Evolutionary conservation across 2,888 invertebrate species (phyloP).

Genomic region (Drosophila falleni): DNA sequence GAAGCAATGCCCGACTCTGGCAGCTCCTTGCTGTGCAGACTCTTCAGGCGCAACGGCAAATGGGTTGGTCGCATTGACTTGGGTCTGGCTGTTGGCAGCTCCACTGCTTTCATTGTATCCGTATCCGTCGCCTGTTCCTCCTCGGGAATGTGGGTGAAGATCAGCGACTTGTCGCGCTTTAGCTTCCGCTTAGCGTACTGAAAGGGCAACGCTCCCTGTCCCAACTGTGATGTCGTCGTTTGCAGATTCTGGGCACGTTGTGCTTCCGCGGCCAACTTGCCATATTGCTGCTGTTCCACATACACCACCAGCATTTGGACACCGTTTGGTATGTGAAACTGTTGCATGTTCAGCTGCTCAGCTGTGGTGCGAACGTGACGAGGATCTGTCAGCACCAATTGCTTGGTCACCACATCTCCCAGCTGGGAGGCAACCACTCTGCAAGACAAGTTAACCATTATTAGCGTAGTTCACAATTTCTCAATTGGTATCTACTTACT

Average conservation of each 20-base stretch:
- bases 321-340: conserved; percentile 92
- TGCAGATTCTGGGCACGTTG: conserved; percentile 85
- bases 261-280: conserved; percentile 86
- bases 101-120: conserved; percentile 9
- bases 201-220: conserved; percentile 76
- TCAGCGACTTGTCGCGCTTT: conserved; percentile 92
- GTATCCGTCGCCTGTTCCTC: conserved; percentile 85
- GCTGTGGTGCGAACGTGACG: conserved; percentile 93
- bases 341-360: conserved; percentile 87
- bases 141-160: conserved; percentile 94
- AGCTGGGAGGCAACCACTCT: conserved; percentile 94
- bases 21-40: conserved; percentile 83
- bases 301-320: conserved; percentile 93
- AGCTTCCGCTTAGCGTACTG: conserved; percentile 86
- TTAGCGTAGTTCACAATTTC: background rate
- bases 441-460: conserved; percentile 17
- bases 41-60: conserved; percentile 87
- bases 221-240: conserved; percentile 73
- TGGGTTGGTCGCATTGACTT: conserved; percentile 87
- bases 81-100: conserved; percentile 57
- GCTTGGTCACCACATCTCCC: conserved; percentile 90
- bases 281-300: conserved; percentile 88
- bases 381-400: conserved; percentile 93
- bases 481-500: conserved; percentile 87
- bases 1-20: conserved; percentile 85